Evolutionary conservation across 92 coral and sea anemone species (phyloP), one percentile per base, ranked within the genome.

Genomic region (Actinostola sp.): DNA sequence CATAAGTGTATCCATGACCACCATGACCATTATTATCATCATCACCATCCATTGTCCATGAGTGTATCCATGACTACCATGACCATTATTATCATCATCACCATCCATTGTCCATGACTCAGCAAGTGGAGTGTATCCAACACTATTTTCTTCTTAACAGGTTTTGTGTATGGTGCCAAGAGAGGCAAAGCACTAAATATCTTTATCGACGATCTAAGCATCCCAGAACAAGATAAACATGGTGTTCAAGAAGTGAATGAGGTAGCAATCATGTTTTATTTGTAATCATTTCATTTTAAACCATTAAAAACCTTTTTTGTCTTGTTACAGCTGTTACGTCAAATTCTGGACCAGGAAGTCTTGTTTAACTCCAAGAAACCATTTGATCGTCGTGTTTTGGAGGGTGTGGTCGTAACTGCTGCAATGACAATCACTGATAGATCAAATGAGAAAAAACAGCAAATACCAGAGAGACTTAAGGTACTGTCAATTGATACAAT

Each of bases 151-250:
- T n/a, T n/a, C n/a, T n/a, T n/a, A n/a, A 29, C 61, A 94, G 98
- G 98, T 3, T 94, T 91, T 56, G 98, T 91, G 27, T 94, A 91
- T 71, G 98, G 98, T 27, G 98, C 98, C 13, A 86, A 89, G 87
- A 89, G 86, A 48, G 98, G 98, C 51, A 94, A 94, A 67, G 77
- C 76, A 24, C 70, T 94, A 19, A 91, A 80, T 77, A 80, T 94
- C 57, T 94, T 94, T 53, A 86, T 94, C 53, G 98, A 94, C 59
- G 98, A 94, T 76, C 89, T 94, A 1, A 88, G 89, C 58, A 81
- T 94, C 30, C 98, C 98, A 1, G 66, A 67, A 53, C 82, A 89
- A 24, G 98, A 92, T 67, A 59, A 79, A 34, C 77, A 67, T 75
- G 98, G 98, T 21, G 89, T 87, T 1, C 98, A 94, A 57, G 87